Base-by-base conservation (phyloP, 2,113 vertebrate genomes). In the Pseudolaguvia tuberculata region DNA sequence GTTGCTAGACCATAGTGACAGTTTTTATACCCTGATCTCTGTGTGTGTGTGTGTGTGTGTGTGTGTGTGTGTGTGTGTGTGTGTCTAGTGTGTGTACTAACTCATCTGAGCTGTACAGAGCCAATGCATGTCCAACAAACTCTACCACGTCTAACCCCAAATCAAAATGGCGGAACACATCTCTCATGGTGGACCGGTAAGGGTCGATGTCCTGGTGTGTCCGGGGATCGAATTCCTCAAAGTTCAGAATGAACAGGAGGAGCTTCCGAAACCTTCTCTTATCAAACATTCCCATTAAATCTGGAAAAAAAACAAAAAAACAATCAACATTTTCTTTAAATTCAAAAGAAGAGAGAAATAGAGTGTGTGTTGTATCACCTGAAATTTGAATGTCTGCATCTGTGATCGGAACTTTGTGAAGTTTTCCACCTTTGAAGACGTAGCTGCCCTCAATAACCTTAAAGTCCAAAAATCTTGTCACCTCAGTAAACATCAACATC, bases 381-480 rank as follows among this genome's bases (percentile, higher is more conserved):
- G 96, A 97, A 65, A 89, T 82, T 7, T 94, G 86, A 8, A 92
- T 91, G 20, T 99, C 96, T 58, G 93, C 89, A 82, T 97, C 96
- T 18, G 92, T 95, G 27, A 92, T 93, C 25, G 96, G 96, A 67
- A 98, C 95, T 87, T 94, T 97, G 87, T 98, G 93, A 81, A 98
- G 86, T 88, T 95, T 96, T 0, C 96, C 95, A 70, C 92, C 92
- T 83, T 93, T 95, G 86, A 94, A 98, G 12, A 96, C 92, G 0
- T 92, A 99, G 82, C 93, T 98, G 31, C 94, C 95, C 82, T 96
- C 93, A 4, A 94, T 89, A n/a, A 97, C 93, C 88, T 97, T 97
- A 86, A 99, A 98, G 89, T 99, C 96, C 86, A 99, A 75, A 82
- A 97, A 99, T 4, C 94, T 93, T 42, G 95, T 99, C n/a, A 98